Evolutionary conservation across 2,113 vertebrate species (phyloP).

Genomic region (Phrynocephalus versicolor): DNA sequence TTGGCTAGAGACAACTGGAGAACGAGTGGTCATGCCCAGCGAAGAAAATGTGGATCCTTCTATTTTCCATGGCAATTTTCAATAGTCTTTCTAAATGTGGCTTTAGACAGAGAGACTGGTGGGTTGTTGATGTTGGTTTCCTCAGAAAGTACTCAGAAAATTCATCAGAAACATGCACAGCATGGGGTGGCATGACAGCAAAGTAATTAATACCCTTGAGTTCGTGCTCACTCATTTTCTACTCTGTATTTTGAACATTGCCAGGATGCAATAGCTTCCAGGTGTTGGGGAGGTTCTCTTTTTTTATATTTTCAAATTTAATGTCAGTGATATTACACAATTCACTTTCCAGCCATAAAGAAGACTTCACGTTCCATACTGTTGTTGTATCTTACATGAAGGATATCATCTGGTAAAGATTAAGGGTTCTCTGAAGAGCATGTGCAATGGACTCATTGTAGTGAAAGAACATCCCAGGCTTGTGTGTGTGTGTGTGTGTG

Average conservation of each 20-base stretch:
- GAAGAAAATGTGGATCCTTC: too few species aligned
- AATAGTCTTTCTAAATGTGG: too few species aligned
- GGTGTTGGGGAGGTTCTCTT: neutral
- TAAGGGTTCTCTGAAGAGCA: neutral
- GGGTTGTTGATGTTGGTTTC: too few species aligned
- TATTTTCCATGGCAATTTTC: too few species aligned
- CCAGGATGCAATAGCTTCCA: neutral
- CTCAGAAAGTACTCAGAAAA: too few species aligned
- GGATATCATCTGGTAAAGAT: neutral
- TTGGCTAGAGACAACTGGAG: too few species aligned
- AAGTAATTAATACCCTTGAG: constrained; percentile 23
- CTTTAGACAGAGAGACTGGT: too few species aligned
- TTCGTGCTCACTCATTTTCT: neutral
- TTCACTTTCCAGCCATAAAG: neutral
- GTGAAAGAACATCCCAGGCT: neutral
- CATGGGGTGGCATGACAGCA: constrained; percentile 1
- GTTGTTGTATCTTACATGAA: too few species aligned
- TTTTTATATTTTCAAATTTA: neutral
- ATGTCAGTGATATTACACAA: neutral
- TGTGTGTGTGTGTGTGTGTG: too few species aligned
- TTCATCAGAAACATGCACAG: neutral
- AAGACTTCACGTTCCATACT: too few species aligned
- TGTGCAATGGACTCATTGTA: neutral
- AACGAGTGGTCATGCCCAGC: too few species aligned
- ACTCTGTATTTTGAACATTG: neutral